Evolutionary conservation across 2,113 vertebrate species (phyloP).

Genomic region (zebrafish (Danio rerio)): GRCz12tu NC_133199.1:32402001-32402500

Average conservation of each 20-base stretch:
- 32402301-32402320: too few species aligned
- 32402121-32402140: conserved; percentile 1
- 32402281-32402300: too few species aligned
- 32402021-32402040: conserved; percentile 44
- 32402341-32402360: too few species aligned
- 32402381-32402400: too few species aligned
- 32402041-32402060: conserved; percentile 32
- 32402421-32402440: too few species aligned
- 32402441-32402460: too few species aligned
- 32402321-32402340: too few species aligned
- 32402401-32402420: too few species aligned
- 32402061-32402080: conserved; percentile 24
- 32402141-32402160: background rate
- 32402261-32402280: background rate
- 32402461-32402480: too few species aligned
- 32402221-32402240: background rate
- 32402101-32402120: background rate
- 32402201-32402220: too few species aligned
- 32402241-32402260: background rate
- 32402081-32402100: conserved; percentile 34
- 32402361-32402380: too few species aligned
- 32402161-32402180: conserved; percentile 23
- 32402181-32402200: background rate
- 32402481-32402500: too few species aligned
- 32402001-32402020: conserved; percentile 30